phyloP scores from a whole-genome alignment of 1,140 invertebrate genomes.

The Metaphire vulgaris region DNA sequence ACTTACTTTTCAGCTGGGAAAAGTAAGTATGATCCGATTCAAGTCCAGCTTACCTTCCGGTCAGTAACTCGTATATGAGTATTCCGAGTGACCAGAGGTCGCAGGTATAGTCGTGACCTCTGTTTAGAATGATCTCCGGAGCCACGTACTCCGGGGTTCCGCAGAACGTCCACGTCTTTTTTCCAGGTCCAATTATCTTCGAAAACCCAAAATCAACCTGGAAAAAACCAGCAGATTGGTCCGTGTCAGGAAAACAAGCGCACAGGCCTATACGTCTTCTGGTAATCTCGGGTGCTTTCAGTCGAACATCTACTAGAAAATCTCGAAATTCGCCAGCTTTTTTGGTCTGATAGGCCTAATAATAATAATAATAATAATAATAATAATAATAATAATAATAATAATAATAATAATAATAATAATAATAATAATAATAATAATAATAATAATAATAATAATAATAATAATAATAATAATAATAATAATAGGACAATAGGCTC shows the following conservation, averaged over 20 bases:
- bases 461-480: no score
- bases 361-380: not conserved
- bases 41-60: conserved; percentile 59
- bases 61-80: conserved; percentile 81
- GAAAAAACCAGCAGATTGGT: conserved; percentile 6
- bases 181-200: conserved; percentile 75
- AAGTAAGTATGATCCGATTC: not conserved
- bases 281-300: no score
- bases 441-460: no score
- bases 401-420: not conserved
- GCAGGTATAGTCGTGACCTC: conserved; percentile 81
- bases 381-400: not conserved
- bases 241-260: not conserved
- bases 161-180: conserved; percentile 94
- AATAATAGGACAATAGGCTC: no score
- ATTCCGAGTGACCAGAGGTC: conserved; percentile 95
- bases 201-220: conserved; percentile 98
- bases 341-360: not conserved
- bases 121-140: conserved; percentile 86
- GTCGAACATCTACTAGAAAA: no score
- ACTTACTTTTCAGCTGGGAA: no score
- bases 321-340: not conserved
- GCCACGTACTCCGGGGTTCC: conserved; percentile 87
- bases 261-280: no score
- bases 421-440: not conserved